Base-by-base conservation (phyloP, 1,140 invertebrate genomes). In the Pseudomyrmex pallidus region DNA sequence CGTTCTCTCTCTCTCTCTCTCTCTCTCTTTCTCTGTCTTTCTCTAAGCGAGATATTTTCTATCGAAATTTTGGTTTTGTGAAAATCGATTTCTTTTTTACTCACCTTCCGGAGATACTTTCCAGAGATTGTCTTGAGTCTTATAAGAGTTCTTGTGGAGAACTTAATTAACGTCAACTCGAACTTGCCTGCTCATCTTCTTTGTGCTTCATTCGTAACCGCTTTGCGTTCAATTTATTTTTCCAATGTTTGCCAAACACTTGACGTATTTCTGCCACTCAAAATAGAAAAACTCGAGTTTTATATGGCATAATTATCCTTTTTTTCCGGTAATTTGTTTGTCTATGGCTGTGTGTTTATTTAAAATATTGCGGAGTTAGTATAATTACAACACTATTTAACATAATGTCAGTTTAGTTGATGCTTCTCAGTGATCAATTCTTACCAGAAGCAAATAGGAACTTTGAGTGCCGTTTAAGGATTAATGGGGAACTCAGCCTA, bases 111-210 rank as follows among this genome's bases (percentile, higher is more conserved):
- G 13, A 46, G 13, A 46, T 70, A 10, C 12, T 20, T 35, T 22
- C 3, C 25, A 59, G 54, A 59, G 22, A 50, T 70, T 20, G 22
- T n/a, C 7, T 10, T 5, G 10, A 35, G n/a, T 70, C 54, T 59
- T 57, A 13, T 80, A 50, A 15, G 12, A n/a, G 57, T 8, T 46
- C 57, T 54, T 52, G 48, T 82, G 8, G 48, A 74, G 70, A 73
- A 73, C 17, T 82, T 74, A 74, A 74, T 82, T 74, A 82, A 82
- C 70, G 70, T 80, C 76, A 78, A 44, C 22, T n/a, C 76, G 76
- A 72, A 72, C 44, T 17, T 57, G 35, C 8, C 48, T 62, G 17
- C 20, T 48, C 35, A 12, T 17, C 48, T 61, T 72, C 76, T 48
- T 59, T 35, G 44, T 13, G 56, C 35, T 12, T 7, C n/a, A 35